These are phyloP conservation scores for Lerista edwardsae DNA, from an alignment of 2,797 vertebrate species.

Conservation along the genomic window DNA sequence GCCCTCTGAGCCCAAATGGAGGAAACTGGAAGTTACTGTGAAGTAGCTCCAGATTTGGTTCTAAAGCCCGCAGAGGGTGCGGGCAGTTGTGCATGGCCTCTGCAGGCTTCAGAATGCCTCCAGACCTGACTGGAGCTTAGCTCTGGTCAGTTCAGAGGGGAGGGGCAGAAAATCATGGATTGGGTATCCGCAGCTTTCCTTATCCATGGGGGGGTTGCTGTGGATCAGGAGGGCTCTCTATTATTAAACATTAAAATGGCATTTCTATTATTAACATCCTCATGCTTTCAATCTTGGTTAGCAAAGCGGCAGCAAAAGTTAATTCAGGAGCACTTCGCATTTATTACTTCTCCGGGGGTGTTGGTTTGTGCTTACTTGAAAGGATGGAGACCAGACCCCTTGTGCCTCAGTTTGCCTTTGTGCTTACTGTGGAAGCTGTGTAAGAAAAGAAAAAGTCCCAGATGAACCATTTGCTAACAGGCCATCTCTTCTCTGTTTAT, in stretches of 20 bases:
- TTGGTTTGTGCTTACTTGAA: constrained; percentile 84
- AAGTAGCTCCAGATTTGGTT: too few relatives aligned
- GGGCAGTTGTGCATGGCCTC: too few relatives aligned
- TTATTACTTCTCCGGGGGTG: neutral
- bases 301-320: neutral
- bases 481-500: neutral
- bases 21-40: too few relatives aligned
- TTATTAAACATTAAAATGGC: neutral
- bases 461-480: constrained; percentile 7
- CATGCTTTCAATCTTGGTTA: neutral
- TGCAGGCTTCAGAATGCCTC: too few relatives aligned
- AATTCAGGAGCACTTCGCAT: neutral
- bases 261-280: neutral
- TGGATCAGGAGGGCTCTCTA: too few relatives aligned
- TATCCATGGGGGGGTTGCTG: too few relatives aligned
- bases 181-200: too few relatives aligned
- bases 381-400: constrained; percentile 84
- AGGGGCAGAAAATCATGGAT: too few relatives aligned
- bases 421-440: constrained; percentile 87
- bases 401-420: constrained; percentile 86
- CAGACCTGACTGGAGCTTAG: too few relatives aligned
- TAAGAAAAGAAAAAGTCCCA: constrained; percentile 58
- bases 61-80: too few relatives aligned
- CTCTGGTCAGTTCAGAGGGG: too few relatives aligned
- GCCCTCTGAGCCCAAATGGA: too few relatives aligned